These are phyloP conservation scores for Anoplopoma fimbria DNA, from an alignment of 2,113 vertebrate species.

Conservation along the genomic window DNA sequence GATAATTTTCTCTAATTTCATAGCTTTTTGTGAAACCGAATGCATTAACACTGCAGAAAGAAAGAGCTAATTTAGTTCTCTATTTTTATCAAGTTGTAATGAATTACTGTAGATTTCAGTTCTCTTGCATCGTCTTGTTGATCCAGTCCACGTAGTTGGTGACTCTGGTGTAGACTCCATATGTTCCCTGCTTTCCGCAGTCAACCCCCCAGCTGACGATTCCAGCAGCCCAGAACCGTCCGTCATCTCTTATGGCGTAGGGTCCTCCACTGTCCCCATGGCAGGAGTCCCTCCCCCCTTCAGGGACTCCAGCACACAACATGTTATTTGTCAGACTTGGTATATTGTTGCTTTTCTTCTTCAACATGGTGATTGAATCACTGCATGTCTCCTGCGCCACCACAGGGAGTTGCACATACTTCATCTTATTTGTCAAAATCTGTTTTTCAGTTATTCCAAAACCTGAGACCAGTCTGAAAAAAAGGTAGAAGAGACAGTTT, in stretches of 20 bases:
- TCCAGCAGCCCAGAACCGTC: slow-evolving; percentile 67
- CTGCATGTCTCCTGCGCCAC: slow-evolving; percentile 62
- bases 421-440: slow-evolving; percentile 40
- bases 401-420: slow-evolving; percentile 66
- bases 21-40: neutral
- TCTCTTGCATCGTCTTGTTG: slow-evolving; percentile 83
- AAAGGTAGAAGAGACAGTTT: neutral
- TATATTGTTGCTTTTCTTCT: rapidly evolving
- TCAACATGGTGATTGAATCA: rapidly evolving
- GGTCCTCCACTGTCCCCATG: slow-evolving; percentile 67
- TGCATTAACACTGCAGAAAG: neutral
- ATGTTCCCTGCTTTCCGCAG: slow-evolving; percentile 40
- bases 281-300: slow-evolving; percentile 68
- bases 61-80: neutral
- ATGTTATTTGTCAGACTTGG: slow-evolving; percentile 70
- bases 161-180: slow-evolving; percentile 71
- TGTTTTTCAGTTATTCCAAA: neutral
- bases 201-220: slow-evolving; percentile 74
- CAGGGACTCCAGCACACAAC: slow-evolving; percentile 74
- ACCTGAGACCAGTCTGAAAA: slow-evolving; percentile 70
- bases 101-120: slow-evolving; percentile 31
- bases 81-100: neutral
- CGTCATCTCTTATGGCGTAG: slow-evolving; percentile 22
- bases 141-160: slow-evolving; percentile 71
- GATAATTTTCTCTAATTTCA: neutral